phyloP scores from a whole-genome alignment of 30 jellyfish, hydroid and myxozoan genomes.

The Rhopilema esculentum region DNA sequence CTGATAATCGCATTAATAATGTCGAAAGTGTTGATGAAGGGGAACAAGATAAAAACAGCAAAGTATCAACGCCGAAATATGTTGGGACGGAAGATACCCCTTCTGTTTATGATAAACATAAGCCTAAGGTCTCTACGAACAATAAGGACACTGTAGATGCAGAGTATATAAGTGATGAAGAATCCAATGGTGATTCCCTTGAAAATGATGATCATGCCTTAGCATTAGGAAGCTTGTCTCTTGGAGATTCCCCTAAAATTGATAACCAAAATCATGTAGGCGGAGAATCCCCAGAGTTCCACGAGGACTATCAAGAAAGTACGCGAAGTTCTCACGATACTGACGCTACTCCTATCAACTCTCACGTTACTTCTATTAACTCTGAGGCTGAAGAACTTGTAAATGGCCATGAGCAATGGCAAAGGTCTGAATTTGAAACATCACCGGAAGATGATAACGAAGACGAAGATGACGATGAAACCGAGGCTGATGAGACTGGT shows the following conservation, averaged over 20 bases:
- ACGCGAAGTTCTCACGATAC: neutral
- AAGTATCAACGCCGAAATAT: slow-evolving; percentile 30
- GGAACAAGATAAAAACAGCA: neutral
- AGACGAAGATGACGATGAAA: neutral
- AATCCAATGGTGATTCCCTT: neutral
- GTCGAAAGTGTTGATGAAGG: neutral
- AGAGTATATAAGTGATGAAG: slow-evolving; percentile 36
- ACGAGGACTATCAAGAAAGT: slow-evolving; percentile 1
- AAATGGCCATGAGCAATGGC: neutral
- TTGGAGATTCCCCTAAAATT: slow-evolving; percentile 13
- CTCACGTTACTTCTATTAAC: neutral
- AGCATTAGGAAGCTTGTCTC: neutral
- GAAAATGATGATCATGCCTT: slow-evolving; percentile 2
- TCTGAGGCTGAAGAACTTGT: neutral
- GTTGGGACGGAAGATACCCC: slow-evolving; percentile 76
- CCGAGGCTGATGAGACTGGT: slow-evolving; percentile 36
- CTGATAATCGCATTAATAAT: slow-evolving; percentile 40
- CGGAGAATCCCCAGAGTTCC: slow-evolving; percentile 5
- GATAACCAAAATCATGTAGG: neutral
- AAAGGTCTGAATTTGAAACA: neutral
- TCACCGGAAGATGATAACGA: slow-evolving; percentile 4
- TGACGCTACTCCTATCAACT: no score
- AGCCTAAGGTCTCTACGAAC: slow-evolving; percentile 25
- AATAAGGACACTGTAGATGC: slow-evolving; percentile 67
- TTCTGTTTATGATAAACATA: slow-evolving; percentile 1